A percentile compares a stretch with the other conserved stretches of the same genome.
These are phyloP conservation scores for Tympanuchus pallidicinctus DNA, from an alignment of 2,113 vertebrate genomes.

Conservation along the genomic window DNA sequence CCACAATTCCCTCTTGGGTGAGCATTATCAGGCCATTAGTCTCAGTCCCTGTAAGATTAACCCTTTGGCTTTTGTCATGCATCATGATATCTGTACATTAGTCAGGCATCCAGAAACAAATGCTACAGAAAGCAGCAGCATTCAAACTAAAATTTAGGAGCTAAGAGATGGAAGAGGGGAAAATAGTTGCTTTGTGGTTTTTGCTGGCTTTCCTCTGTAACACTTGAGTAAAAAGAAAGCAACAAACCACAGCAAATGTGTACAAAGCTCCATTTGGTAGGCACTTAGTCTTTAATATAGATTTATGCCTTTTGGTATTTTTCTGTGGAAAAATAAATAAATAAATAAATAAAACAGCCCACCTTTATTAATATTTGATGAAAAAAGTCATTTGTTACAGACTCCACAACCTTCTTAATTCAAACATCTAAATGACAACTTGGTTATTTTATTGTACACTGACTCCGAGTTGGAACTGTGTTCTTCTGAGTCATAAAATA, in stretches of 20 bases:
- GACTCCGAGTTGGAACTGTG: neutral
- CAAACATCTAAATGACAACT: constrained; percentile 14
- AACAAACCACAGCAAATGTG: constrained; percentile 63
- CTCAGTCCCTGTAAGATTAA: constrained; percentile 45
- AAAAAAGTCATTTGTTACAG: neutral
- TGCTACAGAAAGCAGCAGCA: neutral
- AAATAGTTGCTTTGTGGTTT: constrained; percentile 47
- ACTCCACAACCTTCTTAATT: neutral
- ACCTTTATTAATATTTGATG: constrained; percentile 24
- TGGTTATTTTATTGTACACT: constrained; percentile 34
- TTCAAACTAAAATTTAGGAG: neutral
- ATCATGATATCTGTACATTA: neutral
- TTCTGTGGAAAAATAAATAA: constrained; percentile 14
- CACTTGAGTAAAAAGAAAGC: constrained; percentile 44
- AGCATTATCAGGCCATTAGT: constrained; percentile 38
- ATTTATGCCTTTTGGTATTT: constrained; percentile 54
- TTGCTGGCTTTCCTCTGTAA: constrained; percentile 42
- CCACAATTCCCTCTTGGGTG: constrained; percentile 25
- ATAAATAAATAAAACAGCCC: neutral
- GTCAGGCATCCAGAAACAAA: neutral
- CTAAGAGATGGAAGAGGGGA: neutral
- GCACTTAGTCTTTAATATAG: constrained; percentile 49
- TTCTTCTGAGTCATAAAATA: constrained; percentile 12
- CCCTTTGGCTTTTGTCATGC: neutral
- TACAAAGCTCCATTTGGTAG: constrained; percentile 50